These are phyloP conservation scores for Staurois parvus DNA, from an alignment of 2,797 vertebrate genomes.

Conservation along the genomic window DNA sequence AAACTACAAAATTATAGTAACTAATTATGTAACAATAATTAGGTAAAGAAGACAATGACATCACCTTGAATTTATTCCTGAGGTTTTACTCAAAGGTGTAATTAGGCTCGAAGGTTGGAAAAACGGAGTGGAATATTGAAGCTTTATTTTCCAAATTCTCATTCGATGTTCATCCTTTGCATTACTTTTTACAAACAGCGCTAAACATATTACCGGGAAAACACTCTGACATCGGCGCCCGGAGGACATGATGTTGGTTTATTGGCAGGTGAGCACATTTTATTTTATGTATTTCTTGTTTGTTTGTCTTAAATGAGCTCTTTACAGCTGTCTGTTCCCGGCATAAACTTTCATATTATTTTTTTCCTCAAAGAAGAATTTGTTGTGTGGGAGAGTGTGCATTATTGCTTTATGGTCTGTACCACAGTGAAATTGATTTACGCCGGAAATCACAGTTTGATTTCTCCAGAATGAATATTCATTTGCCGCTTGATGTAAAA, in stretches of 20 bases:
- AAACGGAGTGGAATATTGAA: not conserved
- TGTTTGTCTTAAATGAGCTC: conserved; percentile 36
- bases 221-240: not conserved
- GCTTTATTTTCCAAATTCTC: not conserved
- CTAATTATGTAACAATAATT: no score
- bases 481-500: conserved; percentile 23
- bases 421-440: conserved; percentile 50
- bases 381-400: conserved; percentile 37
- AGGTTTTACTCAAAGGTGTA: not conserved
- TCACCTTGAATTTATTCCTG: not conserved
- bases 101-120: not conserved
- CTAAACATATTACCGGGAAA: conserved; percentile 7
- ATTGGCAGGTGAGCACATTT: conserved; percentile 49
- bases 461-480: conserved; percentile 37
- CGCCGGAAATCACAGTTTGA: conserved; percentile 27
- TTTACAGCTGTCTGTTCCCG: conserved; percentile 41
- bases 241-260: not conserved
- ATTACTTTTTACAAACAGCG: conserved; percentile 32
- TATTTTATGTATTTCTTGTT: conserved; percentile 54
- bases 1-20: no score
- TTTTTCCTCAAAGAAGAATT: conserved; percentile 38
- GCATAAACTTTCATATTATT: conserved; percentile 48
- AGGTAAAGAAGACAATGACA: not conserved
- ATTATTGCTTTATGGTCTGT: conserved; percentile 40
- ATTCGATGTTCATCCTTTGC: not conserved